Conservation (phyloP, 2,113 vertebrate genomes). For the Cyphomyrus plagiostoma region DNA sequence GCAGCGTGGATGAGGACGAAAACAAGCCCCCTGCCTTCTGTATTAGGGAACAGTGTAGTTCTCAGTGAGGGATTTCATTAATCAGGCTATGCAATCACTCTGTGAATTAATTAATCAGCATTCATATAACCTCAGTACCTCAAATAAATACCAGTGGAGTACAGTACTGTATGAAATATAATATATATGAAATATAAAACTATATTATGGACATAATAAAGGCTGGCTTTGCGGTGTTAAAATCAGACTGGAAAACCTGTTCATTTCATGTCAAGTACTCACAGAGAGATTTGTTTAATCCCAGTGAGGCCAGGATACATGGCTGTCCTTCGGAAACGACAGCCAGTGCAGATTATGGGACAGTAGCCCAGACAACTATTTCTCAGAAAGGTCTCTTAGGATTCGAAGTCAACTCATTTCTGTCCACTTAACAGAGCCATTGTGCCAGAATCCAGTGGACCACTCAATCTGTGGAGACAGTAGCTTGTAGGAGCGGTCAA, state of each 20-base stretch:
- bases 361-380: slow-evolving; percentile 20
- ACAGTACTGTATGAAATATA: background rate
- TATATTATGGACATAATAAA: background rate
- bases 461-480: background rate
- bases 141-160: background rate
- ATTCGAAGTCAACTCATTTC: background rate
- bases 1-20: background rate
- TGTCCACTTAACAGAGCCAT: background rate
- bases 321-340: slow-evolving; percentile 17
- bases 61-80: background rate
- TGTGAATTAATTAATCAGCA: background rate
- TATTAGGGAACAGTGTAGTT: background rate
- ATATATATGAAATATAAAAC: background rate
- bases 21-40: background rate
- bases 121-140: background rate
- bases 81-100: background rate
- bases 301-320: slow-evolving; percentile 8
- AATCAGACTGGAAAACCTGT: background rate
- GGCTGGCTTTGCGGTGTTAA: background rate
- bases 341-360: slow-evolving; percentile 27
- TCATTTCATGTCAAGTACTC: background rate
- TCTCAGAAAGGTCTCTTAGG: background rate
- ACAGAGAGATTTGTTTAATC: slow-evolving; percentile 20
- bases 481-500: background rate
- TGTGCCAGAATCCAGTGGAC: background rate